Evolutionary conservation across 2,888 invertebrate genomes (phyloP), one percentile per base, ranked within the genome.

Genomic region (Macrophya annulata): DNA sequence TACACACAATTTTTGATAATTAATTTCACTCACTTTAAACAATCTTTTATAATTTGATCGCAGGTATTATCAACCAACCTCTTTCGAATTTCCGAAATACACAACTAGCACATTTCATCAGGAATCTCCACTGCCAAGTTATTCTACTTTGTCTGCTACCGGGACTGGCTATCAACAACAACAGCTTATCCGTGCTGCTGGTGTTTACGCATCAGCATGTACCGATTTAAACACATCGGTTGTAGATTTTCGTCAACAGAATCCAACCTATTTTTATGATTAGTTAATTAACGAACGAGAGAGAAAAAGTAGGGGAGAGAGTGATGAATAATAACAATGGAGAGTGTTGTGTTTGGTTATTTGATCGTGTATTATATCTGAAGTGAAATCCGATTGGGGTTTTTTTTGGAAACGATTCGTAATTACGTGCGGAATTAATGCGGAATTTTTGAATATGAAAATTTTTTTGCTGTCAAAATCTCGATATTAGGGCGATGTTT

Each of bases 141-240:
- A 83, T 51, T 83, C 83, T 25, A 83, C 83, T 10, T 40, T 83
- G 8, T 65, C 83, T 2, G 21, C 68, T 15, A 65, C 12, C 5
- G 48, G 48, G 17, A n/a, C 17, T 10, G 45, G 48, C 12, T 81
- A 62, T 65, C 81, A 81, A 1, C 81, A 81, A 45, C 81, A 81
- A 31, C 83, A 83, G 68, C 48, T 83, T 25, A 83, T 83, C 21
- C 21, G 83, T 31, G 83, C 83, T 15, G 83, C 83, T 17, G 83
- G 83, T n/a, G 83, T 83, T 48, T 83, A 83, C 83, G 83, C 83
- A 3, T 83, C 83, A 12, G 83, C 83, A 2, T 71, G 83, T 71
- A 83, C 68, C 17, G 68, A 83, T 48, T 25, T 83, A 2, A 71
- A 25, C 68, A 51, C 83, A 68, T 68, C 83, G 12, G 62, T 62